phyloP scores from a whole-genome alignment of 2,113 vertebrate genomes.

The Zapornia atra region DNA sequence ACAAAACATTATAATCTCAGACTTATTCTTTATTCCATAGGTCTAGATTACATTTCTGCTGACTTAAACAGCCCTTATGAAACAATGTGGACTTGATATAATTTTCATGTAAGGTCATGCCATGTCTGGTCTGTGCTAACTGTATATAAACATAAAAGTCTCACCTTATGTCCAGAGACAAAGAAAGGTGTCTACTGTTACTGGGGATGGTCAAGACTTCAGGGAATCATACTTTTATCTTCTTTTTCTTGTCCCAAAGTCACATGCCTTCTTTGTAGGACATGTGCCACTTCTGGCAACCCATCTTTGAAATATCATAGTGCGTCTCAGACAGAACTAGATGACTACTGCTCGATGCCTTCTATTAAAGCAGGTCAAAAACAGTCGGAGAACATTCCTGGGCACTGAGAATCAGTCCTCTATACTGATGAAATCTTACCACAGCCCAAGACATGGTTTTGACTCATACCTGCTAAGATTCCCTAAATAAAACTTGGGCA shows the following conservation, averaged over 20 bases:
- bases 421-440: neutral
- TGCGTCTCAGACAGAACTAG: neutral
- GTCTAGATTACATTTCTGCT: neutral
- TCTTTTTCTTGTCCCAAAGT: neutral
- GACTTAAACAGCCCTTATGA: neutral
- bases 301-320: neutral
- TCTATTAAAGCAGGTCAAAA: neutral
- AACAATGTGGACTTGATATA: neutral
- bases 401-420: neutral
- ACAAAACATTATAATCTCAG: neutral
- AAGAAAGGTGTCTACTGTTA: neutral
- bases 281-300: neutral
- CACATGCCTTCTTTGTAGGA: neutral
- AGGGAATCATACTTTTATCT: neutral
- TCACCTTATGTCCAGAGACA: neutral
- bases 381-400: neutral
- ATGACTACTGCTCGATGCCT: neutral
- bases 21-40: neutral
- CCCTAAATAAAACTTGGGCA: neutral
- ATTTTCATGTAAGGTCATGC: neutral
- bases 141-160: neutral
- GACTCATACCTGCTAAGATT: neutral
- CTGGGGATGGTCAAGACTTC: neutral
- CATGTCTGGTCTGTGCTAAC: neutral
- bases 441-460: neutral